Percentiles rank a stretch among this genome's conserved stretches.
Conservation (phyloP, 2,797 vertebrate genomes). For the Benthosema pterotum region DNA sequence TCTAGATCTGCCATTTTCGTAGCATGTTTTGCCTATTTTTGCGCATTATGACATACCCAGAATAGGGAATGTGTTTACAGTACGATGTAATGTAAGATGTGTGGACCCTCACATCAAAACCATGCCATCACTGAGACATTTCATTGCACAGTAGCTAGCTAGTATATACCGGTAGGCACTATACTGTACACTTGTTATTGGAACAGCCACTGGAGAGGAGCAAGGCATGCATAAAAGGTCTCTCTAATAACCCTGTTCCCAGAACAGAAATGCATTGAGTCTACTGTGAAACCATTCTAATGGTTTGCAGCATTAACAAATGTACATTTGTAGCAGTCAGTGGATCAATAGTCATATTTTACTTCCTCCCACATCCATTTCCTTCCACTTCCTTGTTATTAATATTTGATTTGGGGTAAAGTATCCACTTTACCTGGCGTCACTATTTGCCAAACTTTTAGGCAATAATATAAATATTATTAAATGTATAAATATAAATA, state of each 20-base stretch:
- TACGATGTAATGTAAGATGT: background rate
- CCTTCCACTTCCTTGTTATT: slow-evolving; percentile 55
- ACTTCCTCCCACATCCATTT: slow-evolving; percentile 51
- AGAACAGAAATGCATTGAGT: slow-evolving; percentile 57
- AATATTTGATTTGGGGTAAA: slow-evolving; percentile 61
- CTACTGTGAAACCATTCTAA: slow-evolving; percentile 46
- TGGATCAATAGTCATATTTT: slow-evolving; percentile 59
- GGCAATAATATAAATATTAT: too few species aligned
- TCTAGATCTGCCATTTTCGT: too few species aligned
- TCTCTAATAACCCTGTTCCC: slow-evolving; percentile 60
- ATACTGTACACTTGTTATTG: slow-evolving; percentile 10
- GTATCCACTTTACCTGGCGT: too few species aligned
- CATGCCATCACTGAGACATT: slow-evolving; percentile 25
- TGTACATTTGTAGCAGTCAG: slow-evolving; percentile 45
- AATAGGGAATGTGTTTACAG: too few species aligned
- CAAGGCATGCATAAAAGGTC: slow-evolving; percentile 52
- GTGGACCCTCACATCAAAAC: slow-evolving; percentile 14
- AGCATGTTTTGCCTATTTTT: too few species aligned
- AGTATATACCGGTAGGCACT: too few species aligned
- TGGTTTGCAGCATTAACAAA: slow-evolving; percentile 43
- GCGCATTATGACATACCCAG: too few species aligned
- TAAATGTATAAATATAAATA: too few species aligned
- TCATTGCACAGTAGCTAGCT: slow-evolving; percentile 36
- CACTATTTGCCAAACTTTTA: too few species aligned
- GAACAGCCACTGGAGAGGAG: slow-evolving; percentile 15